Evolutionary conservation across 2,888 invertebrate genomes (phyloP).

Genomic region (Drosophila atroscutellata): DNA sequence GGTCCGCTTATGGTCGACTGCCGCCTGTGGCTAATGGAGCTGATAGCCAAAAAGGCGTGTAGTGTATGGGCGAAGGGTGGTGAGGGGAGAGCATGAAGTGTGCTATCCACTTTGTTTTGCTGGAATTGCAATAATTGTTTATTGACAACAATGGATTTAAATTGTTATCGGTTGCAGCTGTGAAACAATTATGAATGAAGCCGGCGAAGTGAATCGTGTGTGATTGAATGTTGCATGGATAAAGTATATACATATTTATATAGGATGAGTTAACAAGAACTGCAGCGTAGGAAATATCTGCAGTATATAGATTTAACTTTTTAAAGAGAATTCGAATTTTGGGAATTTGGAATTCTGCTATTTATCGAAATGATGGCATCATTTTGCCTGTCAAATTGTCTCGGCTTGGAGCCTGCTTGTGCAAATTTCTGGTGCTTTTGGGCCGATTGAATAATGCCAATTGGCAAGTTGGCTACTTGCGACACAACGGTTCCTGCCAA

Average conservation of each 20-base stretch:
- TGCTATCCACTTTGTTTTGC: slow-evolving; percentile 43
- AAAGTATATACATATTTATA: neutral
- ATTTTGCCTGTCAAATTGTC: slow-evolving; percentile 34
- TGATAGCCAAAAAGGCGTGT: slow-evolving; percentile 28
- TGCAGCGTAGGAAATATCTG: neutral
- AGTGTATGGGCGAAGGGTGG: neutral
- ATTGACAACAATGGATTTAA: slow-evolving; percentile 78
- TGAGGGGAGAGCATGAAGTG: neutral
- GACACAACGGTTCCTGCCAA: slow-evolving; percentile 47
- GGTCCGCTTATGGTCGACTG: slow-evolving; percentile 45
- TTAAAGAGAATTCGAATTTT: neutral
- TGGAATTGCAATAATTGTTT: slow-evolving; percentile 75
- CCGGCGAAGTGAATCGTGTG: slow-evolving; percentile 17
- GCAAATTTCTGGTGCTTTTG: slow-evolving; percentile 17
- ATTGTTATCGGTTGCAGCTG: slow-evolving; percentile 73
- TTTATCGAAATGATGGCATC: slow-evolving; percentile 15
- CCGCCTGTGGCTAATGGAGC: slow-evolving; percentile 71
- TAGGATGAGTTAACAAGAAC: neutral
- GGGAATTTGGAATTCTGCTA: neutral
- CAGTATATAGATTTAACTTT: neutral
- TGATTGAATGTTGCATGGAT: slow-evolving; percentile 42
- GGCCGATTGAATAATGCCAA: slow-evolving; percentile 52
- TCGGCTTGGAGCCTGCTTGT: slow-evolving; percentile 5
- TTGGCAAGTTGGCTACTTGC: slow-evolving; percentile 45
- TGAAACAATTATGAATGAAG: slow-evolving; percentile 68